These are phyloP conservation scores for Salvelinus fontinalis DNA, from an alignment of 2,113 vertebrate species.

Conservation along the genomic window DNA sequence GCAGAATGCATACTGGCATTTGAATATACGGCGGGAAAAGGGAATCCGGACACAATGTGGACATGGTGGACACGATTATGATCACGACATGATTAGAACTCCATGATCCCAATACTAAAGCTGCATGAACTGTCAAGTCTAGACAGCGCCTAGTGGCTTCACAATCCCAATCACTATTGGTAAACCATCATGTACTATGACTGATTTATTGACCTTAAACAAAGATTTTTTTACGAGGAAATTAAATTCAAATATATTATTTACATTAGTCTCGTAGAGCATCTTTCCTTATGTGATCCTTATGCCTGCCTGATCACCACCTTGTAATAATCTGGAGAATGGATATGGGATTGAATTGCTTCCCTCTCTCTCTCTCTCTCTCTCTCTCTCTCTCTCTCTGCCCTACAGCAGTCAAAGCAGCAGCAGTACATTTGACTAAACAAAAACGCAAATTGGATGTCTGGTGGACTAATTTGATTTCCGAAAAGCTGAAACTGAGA, in stretches of 20 bases:
- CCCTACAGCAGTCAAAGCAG: conserved; percentile 60
- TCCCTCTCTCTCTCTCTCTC: conserved; percentile 46
- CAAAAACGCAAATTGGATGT: conserved; percentile 80
- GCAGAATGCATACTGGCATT: too few relatives aligned
- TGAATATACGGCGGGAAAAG: too few relatives aligned
- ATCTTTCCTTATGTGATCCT: too few relatives aligned
- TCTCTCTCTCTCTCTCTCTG: conserved; percentile 51
- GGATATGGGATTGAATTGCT: conserved; percentile 39
- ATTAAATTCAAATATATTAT: conserved; percentile 15
- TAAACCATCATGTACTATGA: conserved; percentile 30
- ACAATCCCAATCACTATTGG: conserved; percentile 37
- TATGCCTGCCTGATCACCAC: too few relatives aligned
- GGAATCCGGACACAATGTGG: too few relatives aligned
- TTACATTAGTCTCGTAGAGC: conserved; percentile 22
- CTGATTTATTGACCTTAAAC: conserved; percentile 56
- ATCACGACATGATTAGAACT: too few relatives aligned
- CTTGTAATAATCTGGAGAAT: neutral
- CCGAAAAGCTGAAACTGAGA: conserved; percentile 77
- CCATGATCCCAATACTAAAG: too few relatives aligned
- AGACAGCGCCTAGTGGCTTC: conserved; percentile 43
- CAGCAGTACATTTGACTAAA: conserved; percentile 72
- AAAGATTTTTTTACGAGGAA: too few relatives aligned
- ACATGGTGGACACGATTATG: too few relatives aligned
- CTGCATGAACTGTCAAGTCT: too few relatives aligned
- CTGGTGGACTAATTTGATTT: conserved; percentile 79